A percentile compares a stretch with the other conserved stretches of the same genome.
Conservation (phyloP, 2,888 invertebrate genomes). For the Zhengitettix transpicula region DNA sequence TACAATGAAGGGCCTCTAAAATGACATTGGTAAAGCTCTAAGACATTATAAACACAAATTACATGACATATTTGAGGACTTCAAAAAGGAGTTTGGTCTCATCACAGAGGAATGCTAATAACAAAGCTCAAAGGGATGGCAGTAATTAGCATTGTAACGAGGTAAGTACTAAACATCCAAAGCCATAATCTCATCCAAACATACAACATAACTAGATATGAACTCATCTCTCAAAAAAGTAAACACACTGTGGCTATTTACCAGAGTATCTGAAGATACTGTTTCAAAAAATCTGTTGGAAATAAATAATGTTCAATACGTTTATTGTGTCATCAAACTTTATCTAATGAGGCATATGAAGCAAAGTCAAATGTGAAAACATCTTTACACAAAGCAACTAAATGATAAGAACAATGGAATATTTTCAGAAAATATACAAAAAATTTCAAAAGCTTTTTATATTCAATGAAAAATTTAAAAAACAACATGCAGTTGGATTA, state of each 20-base stretch:
- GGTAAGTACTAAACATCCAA: too few species aligned
- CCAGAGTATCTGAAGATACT: not conserved
- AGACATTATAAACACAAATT: too few species aligned
- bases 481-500: not conserved
- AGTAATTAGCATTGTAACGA: too few species aligned
- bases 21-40: too few species aligned
- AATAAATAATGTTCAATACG: not conserved
- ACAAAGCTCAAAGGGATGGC: too few species aligned
- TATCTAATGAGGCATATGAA: not conserved
- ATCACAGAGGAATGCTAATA: too few species aligned
- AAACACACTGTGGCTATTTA: not conserved
- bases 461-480: not conserved
- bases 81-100: too few species aligned
- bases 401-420: not conserved
- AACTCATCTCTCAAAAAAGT: not conserved
- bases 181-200: too few species aligned
- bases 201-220: too few species aligned
- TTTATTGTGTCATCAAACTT: not conserved
- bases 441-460: not conserved
- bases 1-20: too few species aligned
- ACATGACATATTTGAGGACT: too few species aligned
- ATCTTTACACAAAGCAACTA: constrained; percentile 17
- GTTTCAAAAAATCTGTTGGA: not conserved
- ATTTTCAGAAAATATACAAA: not conserved
- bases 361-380: constrained; percentile 12